Evolutionary conservation across 2,888 invertebrate species (phyloP).

Genomic region (Rotaria macrura): DNA sequence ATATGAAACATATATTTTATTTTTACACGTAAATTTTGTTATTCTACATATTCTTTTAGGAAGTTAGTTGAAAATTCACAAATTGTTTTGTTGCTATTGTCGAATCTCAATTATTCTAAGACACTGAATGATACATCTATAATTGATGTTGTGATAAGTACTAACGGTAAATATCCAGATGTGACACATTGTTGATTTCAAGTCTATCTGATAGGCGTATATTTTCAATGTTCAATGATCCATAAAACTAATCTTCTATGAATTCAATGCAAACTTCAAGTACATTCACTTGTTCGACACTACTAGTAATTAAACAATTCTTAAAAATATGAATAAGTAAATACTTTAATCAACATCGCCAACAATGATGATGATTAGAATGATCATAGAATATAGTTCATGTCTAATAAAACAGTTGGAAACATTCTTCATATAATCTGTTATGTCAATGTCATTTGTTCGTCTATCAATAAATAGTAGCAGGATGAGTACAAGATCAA

Average conservation of each 20-base stretch:
- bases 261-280: neutral
- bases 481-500: conserved; percentile 10
- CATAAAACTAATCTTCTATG: neutral
- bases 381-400: neutral
- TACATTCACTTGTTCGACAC: neutral
- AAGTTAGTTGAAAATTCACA: too few species aligned
- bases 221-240: neutral
- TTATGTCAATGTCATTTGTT: neutral
- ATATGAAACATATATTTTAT: too few species aligned
- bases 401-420: neutral
- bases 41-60: too few species aligned
- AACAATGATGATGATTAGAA: neutral
- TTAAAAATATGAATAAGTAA: too few species aligned
- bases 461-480: neutral
- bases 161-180: neutral
- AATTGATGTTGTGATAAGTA: neutral
- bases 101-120: too few species aligned
- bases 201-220: neutral
- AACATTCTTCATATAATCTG: neutral
- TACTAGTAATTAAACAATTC: too few species aligned
- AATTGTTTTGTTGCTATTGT: too few species aligned
- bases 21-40: too few species aligned
- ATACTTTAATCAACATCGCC: neutral
- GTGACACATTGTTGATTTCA: neutral
- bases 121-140: neutral